phyloP scores from a whole-genome alignment of 2,113 vertebrate genomes.

The Epinephelus lanceolatus region DNA sequence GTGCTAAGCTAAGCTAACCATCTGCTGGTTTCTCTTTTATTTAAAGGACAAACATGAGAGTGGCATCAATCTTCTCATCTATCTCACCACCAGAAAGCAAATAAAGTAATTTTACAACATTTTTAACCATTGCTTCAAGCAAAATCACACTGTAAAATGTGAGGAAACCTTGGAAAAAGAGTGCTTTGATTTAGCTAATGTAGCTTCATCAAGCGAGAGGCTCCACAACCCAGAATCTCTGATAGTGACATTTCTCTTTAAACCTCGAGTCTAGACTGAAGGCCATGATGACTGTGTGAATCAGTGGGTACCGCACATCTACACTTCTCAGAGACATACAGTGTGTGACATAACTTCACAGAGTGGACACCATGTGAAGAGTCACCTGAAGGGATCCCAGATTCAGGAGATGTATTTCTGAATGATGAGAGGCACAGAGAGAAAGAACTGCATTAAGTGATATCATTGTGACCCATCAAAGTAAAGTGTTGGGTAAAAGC shows the following conservation, averaged over 20 bases:
- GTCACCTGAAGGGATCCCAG: constrained; percentile 36
- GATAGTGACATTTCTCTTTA: not conserved
- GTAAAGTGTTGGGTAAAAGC: constrained; percentile 68
- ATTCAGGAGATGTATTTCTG: constrained; percentile 24
- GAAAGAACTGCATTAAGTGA: constrained; percentile 51
- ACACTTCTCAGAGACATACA: constrained; percentile 33
- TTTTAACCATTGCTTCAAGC: not conserved
- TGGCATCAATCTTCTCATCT: not conserved
- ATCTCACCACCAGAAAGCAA: not conserved
- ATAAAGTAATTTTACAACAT: not conserved
- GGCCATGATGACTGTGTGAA: not conserved
- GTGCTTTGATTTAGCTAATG: not conserved
- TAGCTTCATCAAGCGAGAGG: not conserved
- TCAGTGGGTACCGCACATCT: constrained; percentile 6
- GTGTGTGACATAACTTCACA: constrained; percentile 44
- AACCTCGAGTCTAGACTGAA: constrained; percentile 25
- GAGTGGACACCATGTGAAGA: constrained; percentile 28
- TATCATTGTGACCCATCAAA: constrained; percentile 61
- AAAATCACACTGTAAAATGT: not conserved
- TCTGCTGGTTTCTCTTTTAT: not conserved
- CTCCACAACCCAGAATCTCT: not conserved
- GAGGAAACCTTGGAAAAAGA: not conserved
- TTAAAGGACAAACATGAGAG: not conserved
- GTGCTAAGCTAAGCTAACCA: not conserved
- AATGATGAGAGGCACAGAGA: constrained; percentile 20